Conservation (phyloP, 2,113 vertebrate genomes). For the Stictonetta naevosa region DNA sequence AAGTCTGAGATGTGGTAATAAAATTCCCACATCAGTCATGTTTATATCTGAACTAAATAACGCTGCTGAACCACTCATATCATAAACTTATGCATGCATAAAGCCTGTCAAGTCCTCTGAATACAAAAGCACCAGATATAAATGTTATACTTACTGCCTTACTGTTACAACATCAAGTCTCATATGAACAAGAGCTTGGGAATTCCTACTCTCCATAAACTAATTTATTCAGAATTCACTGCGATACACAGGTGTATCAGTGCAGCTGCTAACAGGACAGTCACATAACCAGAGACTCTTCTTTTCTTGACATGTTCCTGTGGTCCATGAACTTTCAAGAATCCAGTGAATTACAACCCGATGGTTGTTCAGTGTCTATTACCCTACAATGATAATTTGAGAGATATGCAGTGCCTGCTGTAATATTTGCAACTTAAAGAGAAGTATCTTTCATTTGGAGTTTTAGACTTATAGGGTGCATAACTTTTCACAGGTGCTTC, state of each 20-base stretch:
- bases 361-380: neutral
- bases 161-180: neutral
- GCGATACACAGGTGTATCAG: fast-evolving
- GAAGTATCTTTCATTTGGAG: no score
- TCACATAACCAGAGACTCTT: neutral
- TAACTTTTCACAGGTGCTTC: neutral
- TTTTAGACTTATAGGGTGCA: neutral
- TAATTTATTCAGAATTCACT: neutral
- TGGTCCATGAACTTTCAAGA: neutral
- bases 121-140: neutral
- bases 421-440: neutral
- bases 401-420: neutral
- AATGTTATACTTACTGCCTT: neutral
- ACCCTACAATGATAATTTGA: neutral
- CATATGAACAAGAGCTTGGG: neutral
- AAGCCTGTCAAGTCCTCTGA: neutral
- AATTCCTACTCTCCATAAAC: neutral
- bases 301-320: neutral
- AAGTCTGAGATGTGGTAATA: neutral
- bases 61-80: neutral
- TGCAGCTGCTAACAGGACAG: neutral
- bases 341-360: neutral
- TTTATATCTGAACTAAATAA: neutral
- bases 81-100: neutral
- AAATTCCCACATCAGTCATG: neutral